Percentiles rank a stretch among this genome's conserved stretches.
These are phyloP conservation scores for Litocranius walleri DNA, from an alignment of 2,113 vertebrate genomes.

Conservation along the genomic window DNA sequence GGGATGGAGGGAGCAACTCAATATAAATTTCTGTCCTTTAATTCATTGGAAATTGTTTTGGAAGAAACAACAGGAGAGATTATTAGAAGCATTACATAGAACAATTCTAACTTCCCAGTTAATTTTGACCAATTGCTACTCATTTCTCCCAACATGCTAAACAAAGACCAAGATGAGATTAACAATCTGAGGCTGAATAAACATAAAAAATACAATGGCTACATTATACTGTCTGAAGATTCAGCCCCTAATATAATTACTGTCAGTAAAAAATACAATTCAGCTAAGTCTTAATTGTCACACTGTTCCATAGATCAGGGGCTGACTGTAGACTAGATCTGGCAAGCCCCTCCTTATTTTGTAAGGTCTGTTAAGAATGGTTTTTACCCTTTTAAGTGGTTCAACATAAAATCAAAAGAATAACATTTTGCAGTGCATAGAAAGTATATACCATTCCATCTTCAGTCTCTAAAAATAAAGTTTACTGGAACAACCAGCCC, in stretches of 20 bases:
- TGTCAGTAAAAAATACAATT: background rate
- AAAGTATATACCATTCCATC: background rate
- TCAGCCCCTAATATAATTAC: background rate
- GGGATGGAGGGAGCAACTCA: background rate
- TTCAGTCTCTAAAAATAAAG: background rate
- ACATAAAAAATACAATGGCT: background rate
- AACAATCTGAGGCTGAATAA: background rate
- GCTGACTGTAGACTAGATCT: background rate
- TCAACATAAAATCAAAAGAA: background rate
- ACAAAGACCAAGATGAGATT: background rate
- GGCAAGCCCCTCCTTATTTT: background rate
- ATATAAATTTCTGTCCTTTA: background rate
- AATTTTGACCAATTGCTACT: background rate
- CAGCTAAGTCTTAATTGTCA: background rate
- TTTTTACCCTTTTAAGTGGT: background rate
- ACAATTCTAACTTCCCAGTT: background rate
- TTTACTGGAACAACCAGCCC: background rate
- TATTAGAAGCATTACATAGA: background rate
- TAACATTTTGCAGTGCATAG: background rate
- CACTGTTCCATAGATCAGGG: background rate
- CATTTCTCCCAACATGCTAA: background rate
- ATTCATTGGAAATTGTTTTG: background rate
- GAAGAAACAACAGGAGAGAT: background rate
- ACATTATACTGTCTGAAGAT: background rate
- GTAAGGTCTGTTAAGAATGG: background rate